Base-by-base conservation (phyloP, 2,888 invertebrate genomes). In the Lycia hirtaria region DNA sequence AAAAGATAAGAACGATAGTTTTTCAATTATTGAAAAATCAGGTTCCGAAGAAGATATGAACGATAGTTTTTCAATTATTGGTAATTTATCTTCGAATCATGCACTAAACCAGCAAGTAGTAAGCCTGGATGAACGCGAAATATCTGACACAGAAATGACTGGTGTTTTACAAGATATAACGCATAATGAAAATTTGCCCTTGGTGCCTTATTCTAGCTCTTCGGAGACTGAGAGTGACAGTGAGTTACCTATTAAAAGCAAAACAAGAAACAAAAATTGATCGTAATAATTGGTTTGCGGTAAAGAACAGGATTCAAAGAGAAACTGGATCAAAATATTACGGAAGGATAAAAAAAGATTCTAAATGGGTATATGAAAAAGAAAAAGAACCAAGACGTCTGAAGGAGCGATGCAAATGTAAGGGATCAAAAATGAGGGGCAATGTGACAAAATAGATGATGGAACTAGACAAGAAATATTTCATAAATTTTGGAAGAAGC, bases 381-480 rank as follows among this genome's bases (percentile, higher is more conserved):
- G 44, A 26, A 28, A 60, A 19, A 20, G 44, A 56, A 52, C 49
- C 60, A 35, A 56, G 35, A 19, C 4, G 1, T 32, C 12, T 56
- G 15, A 56, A 60, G 48, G 41, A 51, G 10, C 43, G 40, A 50
- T 61, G 56, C 47, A 45, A 56, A 50, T 53, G 56, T 47, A n/a
- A n/a, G n/a, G n/a, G n/a, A 28, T 28, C 10, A 38, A 12, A 12
- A 44, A 43, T 35, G 53, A 57, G n/a, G 15, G 41, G 26, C 28
- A 50, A 22, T 52, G 47, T 52, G 33, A 17, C 19, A 52, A 22
- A 19, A n/a, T 44, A 15, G 40, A 20, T 15, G 14, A 50, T 22
- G 35, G 24, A 15, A 26, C 45, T 3, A 50, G 47, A 33, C 10
- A 6, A 12, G 35, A 30, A 19, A 56, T 56, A 19, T 56, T 45